Conservation (phyloP, 2,888 invertebrate species). For the Acanthoscelides obtectus region DNA sequence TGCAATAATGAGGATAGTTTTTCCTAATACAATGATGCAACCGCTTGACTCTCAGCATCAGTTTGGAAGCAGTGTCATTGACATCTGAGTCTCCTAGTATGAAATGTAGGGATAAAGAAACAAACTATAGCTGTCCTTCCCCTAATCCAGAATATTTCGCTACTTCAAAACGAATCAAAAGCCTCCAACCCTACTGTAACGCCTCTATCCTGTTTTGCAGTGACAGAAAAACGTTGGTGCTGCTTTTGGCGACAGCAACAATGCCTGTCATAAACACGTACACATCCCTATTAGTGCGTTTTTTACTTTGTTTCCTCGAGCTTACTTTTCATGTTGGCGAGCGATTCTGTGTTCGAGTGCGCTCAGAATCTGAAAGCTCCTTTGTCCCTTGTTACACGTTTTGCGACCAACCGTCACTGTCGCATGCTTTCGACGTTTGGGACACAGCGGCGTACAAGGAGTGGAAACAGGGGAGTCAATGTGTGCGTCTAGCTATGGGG, state of each 20-base stretch:
- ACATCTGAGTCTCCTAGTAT: no score
- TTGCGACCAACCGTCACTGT: constrained; percentile 7
- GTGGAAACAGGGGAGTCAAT: neutral
- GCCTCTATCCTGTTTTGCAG: neutral
- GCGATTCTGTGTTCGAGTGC: constrained; percentile 19
- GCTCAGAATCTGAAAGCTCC: constrained; percentile 23
- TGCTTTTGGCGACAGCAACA: neutral
- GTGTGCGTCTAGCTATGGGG: no score
- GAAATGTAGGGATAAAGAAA: no score
- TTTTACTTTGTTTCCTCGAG: constrained; percentile 2
- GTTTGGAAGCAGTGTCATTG: no score
- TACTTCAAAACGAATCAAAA: neutral
- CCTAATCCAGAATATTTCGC: no score
- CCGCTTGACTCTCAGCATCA: no score
- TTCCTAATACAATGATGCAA: no score
- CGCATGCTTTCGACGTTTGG: constrained; percentile 17
- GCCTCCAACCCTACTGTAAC: neutral
- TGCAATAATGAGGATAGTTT: no score
- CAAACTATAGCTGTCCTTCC: no score
- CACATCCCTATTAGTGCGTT: constrained; percentile 6
- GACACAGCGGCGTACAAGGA: neutral
- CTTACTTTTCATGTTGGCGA: constrained; percentile 7
- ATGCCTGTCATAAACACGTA: constrained; percentile 8
- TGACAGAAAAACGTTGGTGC: neutral
- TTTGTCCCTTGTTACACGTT: constrained; percentile 11